Evolutionary conservation across 2,113 vertebrate species (phyloP).

Genomic region (Monopterus albus): DNA sequence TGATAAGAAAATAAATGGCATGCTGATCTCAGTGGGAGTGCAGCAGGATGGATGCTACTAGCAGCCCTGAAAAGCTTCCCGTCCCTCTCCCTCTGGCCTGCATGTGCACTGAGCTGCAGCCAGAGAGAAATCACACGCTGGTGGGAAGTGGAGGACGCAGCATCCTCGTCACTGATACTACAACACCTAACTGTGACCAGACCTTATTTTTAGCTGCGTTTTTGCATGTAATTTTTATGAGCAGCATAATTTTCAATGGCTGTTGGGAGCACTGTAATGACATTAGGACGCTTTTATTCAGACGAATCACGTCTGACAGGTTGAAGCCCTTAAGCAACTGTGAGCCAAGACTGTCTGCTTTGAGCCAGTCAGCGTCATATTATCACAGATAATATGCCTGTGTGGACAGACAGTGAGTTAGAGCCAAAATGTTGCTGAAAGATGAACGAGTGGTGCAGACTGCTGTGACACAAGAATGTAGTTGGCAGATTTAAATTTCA

Average conservation of each 20-base stretch:
- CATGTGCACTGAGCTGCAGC: constrained; percentile 14
- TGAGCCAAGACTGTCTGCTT: constrained; percentile 39
- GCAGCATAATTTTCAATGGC: constrained; percentile 24
- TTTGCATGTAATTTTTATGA: constrained; percentile 27
- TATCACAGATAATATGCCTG: constrained; percentile 41
- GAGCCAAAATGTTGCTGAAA: constrained; percentile 35
- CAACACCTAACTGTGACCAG: constrained; percentile 36
- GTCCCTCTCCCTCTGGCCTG: constrained; percentile 1
- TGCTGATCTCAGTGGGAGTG: constrained; percentile 60
- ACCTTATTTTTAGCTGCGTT: constrained; percentile 54
- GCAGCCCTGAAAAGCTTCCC: constrained; percentile 54
- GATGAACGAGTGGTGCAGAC: constrained; percentile 26
- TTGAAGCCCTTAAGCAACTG: constrained; percentile 20
- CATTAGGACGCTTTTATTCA: constrained; percentile 39
- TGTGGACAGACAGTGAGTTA: constrained; percentile 23
- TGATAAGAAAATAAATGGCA: constrained; percentile 54
- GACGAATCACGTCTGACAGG: constrained; percentile 52
- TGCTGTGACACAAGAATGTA: constrained; percentile 47
- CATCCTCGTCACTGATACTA: constrained; percentile 31
- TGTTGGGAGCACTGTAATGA: constrained; percentile 33
- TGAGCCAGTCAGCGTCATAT: constrained; percentile 44
- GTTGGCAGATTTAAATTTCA: constrained; percentile 60
- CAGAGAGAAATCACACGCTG: constrained; percentile 31
- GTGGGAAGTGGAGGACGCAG: constrained; percentile 38
- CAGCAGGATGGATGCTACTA: constrained; percentile 28